Base-by-base conservation (phyloP, 2,113 vertebrate species). In the Danio rerio region DNA sequence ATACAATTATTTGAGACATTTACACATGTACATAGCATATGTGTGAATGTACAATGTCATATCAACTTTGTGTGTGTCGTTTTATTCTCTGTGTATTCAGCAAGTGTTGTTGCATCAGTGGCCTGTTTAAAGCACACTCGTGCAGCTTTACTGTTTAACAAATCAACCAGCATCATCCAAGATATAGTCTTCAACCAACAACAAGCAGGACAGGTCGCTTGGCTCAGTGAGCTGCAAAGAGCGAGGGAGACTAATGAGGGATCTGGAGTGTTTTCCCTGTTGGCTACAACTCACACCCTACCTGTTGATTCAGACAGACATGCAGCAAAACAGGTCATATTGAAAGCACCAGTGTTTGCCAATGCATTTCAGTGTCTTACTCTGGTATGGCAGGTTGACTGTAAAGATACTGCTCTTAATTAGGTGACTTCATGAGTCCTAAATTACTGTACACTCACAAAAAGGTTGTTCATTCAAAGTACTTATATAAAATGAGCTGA, bases 191-290 rank as follows among this genome's bases (percentile, higher is more conserved):
- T 76, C 58, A 74, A 71, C 70, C 18, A 56, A 81, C 76, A 82
- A 77, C 74, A 75, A 68, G 73, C 81, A 65, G 78, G 78, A 85
- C 85, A 82, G 83, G 55, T 16, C 52, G 9, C 68, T 83, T 16
- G 2, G 75, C 74, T 80, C 65, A 58, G 50, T 66, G 70, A 88
- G 66, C 63, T 13, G 21, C 77, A 79, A 61, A 81, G 82, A 83
- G 83, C 68, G 40, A 7, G 66, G 47, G 49, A 8, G 20, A 71
- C 74, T 83, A 79, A 82, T 71, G 69, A 82, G 63, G 50, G 75
- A 80, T 83, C 81, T 81, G 74, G 20, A 78, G 78, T 85, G 84
- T 85, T 84, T 61, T 31, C 42, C 31, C 68, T 84, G 45, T 55
- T 56, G 75, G 31, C 21, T 70, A 62, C 43, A 10, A 20, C 40